Base-by-base conservation (phyloP, 2,797 vertebrate genomes). In the Diglossa cyanea region DNA sequence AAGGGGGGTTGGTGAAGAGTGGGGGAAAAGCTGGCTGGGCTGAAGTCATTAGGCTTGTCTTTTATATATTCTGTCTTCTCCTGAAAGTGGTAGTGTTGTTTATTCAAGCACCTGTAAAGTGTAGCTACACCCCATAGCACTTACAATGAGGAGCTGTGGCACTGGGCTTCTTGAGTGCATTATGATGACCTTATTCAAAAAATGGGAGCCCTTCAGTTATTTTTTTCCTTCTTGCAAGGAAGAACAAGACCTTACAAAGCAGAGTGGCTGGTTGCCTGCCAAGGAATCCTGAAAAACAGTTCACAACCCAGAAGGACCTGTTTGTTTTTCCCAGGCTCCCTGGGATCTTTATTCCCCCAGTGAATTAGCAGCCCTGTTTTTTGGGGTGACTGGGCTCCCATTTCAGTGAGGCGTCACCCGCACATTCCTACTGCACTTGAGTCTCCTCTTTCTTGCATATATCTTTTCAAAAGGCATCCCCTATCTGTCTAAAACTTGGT, bases 291-390 rank as follows among this genome's bases (percentile, higher is more conserved):
- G 93, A 95, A 95, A 96, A 97, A 95, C 94, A 96, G 74, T 96
- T 96, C 85, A 44, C 65, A 94, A 88, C 85, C 88, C 89, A 96
- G 96, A 96, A 96, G 92, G 94, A 96, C 93, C 93, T 95, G 86
- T 97, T 97, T 96, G 93, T 96, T 97, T 97, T 97, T 97, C 96
- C 94, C 96, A 97, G 95, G 93, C 94, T 95, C 87, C 77, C 90
- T 93, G 89, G 91, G 80, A 91, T 97, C 58, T 92, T 94, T 96
- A 90, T 95, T 91, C 57, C 73, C 63, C 65, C 24, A 60, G 51
- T 84, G 93, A 96, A 93, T 89, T 95, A 95, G 80, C 77, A 83
- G 80, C 20, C 47, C 86, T 94, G 47, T 86, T 90, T 91, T 87
- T 91, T 90, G 95, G 83, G 85, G 86, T 79, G 37, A 28, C 24